Evolutionary conservation across 2,113 vertebrate genomes (phyloP).

Genomic region (Emberiza fucata): DNA sequence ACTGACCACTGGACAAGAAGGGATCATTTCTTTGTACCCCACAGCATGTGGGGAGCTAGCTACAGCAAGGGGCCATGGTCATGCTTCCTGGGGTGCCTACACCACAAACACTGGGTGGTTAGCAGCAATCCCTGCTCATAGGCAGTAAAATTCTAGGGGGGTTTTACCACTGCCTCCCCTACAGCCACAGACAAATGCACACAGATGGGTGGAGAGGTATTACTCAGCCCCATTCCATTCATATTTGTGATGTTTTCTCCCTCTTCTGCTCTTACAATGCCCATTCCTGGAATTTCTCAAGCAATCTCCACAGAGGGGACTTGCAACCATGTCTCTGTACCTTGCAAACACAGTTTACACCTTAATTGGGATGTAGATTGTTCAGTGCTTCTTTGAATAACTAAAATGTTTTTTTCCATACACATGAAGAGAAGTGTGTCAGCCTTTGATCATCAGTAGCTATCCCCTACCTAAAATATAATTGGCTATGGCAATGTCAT

Average conservation of each 20-base stretch:
- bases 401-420: neutral
- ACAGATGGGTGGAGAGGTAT: neutral
- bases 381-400: conserved; percentile 1
- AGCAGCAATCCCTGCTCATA: neutral
- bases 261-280: neutral
- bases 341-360: neutral
- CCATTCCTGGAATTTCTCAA: neutral
- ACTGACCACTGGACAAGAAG: neutral
- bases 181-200: neutral
- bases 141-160: neutral
- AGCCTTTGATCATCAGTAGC: neutral
- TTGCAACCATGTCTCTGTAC: neutral
- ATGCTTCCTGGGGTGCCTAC: neutral
- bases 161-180: neutral
- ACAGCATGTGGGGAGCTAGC: neutral
- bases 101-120: neutral
- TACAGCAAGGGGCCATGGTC: neutral
- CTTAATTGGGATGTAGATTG: neutral
- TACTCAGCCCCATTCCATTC: neutral
- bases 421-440: neutral
- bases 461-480: neutral
- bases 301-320: neutral
- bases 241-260: neutral
- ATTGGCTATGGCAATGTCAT: neutral
- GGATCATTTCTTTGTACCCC: neutral